Evolutionary conservation across 2,113 vertebrate species (phyloP).

Genomic region (Thamnaconus septentrionalis): DNA sequence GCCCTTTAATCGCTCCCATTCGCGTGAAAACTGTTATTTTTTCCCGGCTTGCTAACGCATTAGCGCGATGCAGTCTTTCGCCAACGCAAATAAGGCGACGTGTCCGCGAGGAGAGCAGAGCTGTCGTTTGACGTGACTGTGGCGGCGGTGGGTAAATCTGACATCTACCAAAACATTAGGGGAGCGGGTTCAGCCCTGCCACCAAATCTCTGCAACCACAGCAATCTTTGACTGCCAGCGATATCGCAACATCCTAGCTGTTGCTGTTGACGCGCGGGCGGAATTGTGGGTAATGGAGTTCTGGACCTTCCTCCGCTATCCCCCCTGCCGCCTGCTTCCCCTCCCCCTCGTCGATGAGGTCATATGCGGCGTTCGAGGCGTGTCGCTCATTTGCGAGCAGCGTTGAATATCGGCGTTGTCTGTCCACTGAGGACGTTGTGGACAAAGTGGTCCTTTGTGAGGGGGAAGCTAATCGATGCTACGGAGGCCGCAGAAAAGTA

Average conservation of each 20-base stretch:
- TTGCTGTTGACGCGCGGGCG: slow-evolving; percentile 52
- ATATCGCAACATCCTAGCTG: slow-evolving; percentile 71
- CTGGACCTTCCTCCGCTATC: not conserved
- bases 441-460: too few relatives aligned
- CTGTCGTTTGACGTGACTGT: not conserved
- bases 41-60: slow-evolving; percentile 41
- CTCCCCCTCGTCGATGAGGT: slow-evolving; percentile 3
- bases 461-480: too few relatives aligned
- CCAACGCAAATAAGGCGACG: slow-evolving; percentile 33
- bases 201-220: slow-evolving; percentile 65
- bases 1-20: slow-evolving; percentile 53
- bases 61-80: slow-evolving; percentile 39
- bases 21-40: slow-evolving; percentile 45
- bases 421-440: too few relatives aligned
- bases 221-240: slow-evolving; percentile 65
- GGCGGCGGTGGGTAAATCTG: slow-evolving; percentile 10
- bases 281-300: slow-evolving; percentile 66
- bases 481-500: too few relatives aligned
- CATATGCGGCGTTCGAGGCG: slow-evolving; percentile 15
- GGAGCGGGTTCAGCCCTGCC: slow-evolving; percentile 35
- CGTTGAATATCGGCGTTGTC: too few relatives aligned
- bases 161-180: slow-evolving; percentile 36
- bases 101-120: slow-evolving; percentile 16
- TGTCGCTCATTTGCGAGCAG: too few relatives aligned
- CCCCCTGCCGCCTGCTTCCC: slow-evolving; percentile 24